phyloP scores from a whole-genome alignment of 2,797 vertebrate species.

The Cuculus canorus region DNA sequence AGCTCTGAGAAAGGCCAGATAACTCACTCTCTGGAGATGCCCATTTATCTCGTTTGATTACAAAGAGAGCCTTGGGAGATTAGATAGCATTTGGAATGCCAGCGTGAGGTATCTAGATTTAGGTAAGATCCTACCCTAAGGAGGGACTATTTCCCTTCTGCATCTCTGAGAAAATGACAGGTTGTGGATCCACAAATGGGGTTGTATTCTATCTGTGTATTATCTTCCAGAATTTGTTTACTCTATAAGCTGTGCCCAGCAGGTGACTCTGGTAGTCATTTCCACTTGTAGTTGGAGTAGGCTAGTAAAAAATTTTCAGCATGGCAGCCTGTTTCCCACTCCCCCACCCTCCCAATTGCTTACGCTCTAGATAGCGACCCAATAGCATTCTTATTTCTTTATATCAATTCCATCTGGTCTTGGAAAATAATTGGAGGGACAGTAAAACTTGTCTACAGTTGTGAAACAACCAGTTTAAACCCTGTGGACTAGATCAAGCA shows the following conservation, averaged over 20 bases:
- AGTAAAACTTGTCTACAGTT: neutral
- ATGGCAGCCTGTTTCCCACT: neutral
- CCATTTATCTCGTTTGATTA: neutral
- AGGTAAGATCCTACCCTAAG: neutral
- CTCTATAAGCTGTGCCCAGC: neutral
- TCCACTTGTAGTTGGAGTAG: neutral
- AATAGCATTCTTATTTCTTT: neutral
- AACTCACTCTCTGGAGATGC: neutral
- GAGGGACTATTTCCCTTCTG: neutral
- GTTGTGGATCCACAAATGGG: neutral
- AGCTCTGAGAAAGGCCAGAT: neutral
- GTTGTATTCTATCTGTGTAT: neutral
- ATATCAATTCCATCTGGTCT: neutral
- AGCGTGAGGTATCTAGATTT: neutral
- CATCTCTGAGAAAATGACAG: neutral
- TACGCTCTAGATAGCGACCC: no score
- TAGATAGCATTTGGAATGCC: neutral
- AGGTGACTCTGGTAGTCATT: neutral
- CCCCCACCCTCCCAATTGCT: no score
- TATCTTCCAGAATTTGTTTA: neutral
- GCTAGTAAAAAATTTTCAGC: neutral
- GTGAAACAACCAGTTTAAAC: neutral
- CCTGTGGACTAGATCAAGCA: neutral
- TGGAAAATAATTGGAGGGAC: neutral
- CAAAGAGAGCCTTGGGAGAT: neutral